Base-by-base conservation (phyloP, 2,888 invertebrate species). In the Entomobrya multifasciata region DNA sequence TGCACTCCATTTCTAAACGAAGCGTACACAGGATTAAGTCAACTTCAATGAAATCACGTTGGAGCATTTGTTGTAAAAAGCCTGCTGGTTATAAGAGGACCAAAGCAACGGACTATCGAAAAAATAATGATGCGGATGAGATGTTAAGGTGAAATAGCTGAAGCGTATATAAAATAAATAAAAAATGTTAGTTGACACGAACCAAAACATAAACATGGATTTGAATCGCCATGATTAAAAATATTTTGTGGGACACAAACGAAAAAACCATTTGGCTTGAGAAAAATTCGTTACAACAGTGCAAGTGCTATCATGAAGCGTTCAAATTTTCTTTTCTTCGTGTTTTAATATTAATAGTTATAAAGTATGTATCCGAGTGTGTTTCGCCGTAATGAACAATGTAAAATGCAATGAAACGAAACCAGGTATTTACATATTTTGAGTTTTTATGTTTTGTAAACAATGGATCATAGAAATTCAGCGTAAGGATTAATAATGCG, bases 151-250 rank as follows among this genome's bases (percentile, higher is more conserved):
- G 62, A 55, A 70, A 47, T 27, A 85, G 79, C 77, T 77, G 84
- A 84, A 77, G 60, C 79, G 72, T 79, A 70, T 27, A 79, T 85
- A 79, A 85, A 85, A 72, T 49, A 49, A 77, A 80, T n/a, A n/a
- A 36, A 85, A 85, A 81, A 85, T 81, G 36, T 47, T 17, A 52
- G 77, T 81, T 82, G 78, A 86, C 81, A 81, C 76, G 82, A 78
- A 79, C 83, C 83, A 85, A 86, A 87, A 84, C 88, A 89, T 89
- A 89, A 89, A 89, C 82, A 83, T 80, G 89, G 89, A 89, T 89
- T 89, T 89, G 86, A 72, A 70, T 85, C 49, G 70, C 47, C 74
- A 85, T 87, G 77, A 81, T 84, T 86, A 60, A 84, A 67, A 67
- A 47, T 65, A 57, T 82, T 47, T 57, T 78, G 44, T 47, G 76